Conservation (phyloP, 2,113 vertebrate genomes). For the Gavia stellata region DNA sequence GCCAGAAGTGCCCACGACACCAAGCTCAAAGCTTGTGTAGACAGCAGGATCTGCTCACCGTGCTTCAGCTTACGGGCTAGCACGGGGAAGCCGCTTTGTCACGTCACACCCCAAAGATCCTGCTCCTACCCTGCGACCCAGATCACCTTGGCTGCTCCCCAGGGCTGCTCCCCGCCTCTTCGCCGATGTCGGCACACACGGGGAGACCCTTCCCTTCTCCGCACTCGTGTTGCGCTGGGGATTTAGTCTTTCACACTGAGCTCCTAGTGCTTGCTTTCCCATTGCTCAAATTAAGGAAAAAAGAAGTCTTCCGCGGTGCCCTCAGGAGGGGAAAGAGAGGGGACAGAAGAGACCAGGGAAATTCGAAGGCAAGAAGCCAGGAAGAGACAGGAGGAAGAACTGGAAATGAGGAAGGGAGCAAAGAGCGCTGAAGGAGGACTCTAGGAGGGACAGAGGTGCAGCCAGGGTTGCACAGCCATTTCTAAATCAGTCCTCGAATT, state of each 20-base stretch:
- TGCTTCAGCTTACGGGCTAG: background rate
- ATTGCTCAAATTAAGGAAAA: background rate
- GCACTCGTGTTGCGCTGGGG: fast-evolving
- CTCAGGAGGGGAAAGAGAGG: background rate
- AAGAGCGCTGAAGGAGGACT: background rate
- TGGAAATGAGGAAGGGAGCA: background rate
- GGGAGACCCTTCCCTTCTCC: background rate
- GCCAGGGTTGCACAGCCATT: background rate
- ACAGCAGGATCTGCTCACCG: background rate
- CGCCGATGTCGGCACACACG: fast-evolving
- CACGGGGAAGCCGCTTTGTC: background rate
- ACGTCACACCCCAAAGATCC: background rate
- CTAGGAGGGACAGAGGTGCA: background rate
- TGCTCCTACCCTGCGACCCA: background rate
- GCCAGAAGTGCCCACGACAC: background rate
- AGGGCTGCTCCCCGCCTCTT: fast-evolving
- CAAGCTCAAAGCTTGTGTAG: background rate
- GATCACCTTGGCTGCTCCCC: background rate
- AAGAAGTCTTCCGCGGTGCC: background rate
- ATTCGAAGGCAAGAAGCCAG: background rate
- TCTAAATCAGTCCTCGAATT: background rate
- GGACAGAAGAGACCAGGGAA: background rate
- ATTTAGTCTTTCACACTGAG: background rate
- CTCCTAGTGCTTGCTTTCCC: background rate
- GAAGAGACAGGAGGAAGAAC: background rate